Conservation (phyloP, 2,888 invertebrate species). For the Megamerina dolium region DNA sequence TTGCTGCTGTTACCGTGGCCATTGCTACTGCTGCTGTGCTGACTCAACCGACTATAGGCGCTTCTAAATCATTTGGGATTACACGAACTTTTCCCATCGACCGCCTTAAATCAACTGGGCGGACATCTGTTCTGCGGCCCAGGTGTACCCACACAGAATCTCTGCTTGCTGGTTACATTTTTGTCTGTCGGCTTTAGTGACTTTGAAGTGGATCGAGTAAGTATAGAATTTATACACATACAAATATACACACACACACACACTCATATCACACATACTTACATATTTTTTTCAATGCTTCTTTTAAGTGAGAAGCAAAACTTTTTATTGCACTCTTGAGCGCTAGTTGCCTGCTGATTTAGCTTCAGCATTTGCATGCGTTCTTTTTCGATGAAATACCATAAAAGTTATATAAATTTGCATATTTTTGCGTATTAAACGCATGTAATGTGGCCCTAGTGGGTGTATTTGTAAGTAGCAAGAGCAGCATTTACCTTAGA, state of each 20-base stretch:
- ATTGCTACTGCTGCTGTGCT: background rate
- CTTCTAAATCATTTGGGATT: constrained; percentile 43
- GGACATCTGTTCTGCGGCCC: constrained; percentile 38
- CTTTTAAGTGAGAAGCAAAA: background rate
- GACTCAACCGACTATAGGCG: constrained; percentile 22
- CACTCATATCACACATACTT: too few species aligned
- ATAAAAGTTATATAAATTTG: constrained; percentile 41
- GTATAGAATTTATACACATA: constrained; percentile 27
- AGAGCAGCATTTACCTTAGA: too few species aligned
- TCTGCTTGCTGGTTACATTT: constrained; percentile 38
- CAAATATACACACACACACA: constrained; percentile 8
- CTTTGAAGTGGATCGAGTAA: constrained; percentile 45
- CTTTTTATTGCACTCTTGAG: constrained; percentile 8
- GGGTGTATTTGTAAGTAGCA: too few species aligned
- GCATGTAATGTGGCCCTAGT: too few species aligned
- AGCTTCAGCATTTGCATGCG: background rate
- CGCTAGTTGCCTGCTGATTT: background rate
- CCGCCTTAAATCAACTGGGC: constrained; percentile 42
- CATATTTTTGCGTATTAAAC: constrained; percentile 34
- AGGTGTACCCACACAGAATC: constrained; percentile 36
- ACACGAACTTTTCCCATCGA: constrained; percentile 39
- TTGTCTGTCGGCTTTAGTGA: constrained; percentile 44
- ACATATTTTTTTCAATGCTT: too few species aligned
- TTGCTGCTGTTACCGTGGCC: background rate
- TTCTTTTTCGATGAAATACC: constrained; percentile 21